Conservation (phyloP, 2,113 vertebrate genomes). For the Osmerus eperlanus region DNA sequence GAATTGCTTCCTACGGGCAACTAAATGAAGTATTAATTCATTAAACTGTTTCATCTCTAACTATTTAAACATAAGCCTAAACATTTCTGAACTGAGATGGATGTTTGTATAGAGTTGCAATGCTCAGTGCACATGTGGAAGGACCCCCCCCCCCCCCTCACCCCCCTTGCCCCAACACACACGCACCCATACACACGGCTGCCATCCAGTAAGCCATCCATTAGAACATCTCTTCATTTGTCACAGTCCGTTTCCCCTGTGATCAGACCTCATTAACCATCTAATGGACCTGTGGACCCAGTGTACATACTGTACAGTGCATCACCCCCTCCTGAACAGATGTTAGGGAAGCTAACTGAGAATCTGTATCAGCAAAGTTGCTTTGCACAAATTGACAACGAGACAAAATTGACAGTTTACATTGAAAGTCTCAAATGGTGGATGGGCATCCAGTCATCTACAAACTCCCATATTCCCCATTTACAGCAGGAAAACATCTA, state of each 20-base stretch:
- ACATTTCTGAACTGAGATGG: neutral
- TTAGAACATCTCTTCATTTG: constrained; percentile 30
- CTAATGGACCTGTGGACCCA: constrained; percentile 42
- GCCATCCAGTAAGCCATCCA: neutral
- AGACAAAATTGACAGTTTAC: no score
- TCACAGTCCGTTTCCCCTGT: constrained; percentile 30
- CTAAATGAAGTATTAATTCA: neutral
- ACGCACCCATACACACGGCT: neutral
- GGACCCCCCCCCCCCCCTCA: neutral
- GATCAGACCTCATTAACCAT: constrained; percentile 46
- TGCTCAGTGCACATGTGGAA: constrained; percentile 2
- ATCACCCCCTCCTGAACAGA: constrained; percentile 13
- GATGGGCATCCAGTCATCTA: no score
- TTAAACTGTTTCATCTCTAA: neutral
- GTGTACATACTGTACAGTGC: constrained; percentile 12
- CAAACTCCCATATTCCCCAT: no score
- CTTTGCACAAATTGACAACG: neutral
- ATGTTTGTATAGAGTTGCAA: neutral
- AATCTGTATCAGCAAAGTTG: neutral
- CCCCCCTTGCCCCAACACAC: neutral
- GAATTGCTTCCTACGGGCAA: neutral
- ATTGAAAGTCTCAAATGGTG: no score
- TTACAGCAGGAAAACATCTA: no score
- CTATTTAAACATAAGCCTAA: neutral
- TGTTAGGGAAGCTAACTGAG: constrained; percentile 2